Conservation (phyloP, 2,888 invertebrate species). For the Rotaria macrura region DNA sequence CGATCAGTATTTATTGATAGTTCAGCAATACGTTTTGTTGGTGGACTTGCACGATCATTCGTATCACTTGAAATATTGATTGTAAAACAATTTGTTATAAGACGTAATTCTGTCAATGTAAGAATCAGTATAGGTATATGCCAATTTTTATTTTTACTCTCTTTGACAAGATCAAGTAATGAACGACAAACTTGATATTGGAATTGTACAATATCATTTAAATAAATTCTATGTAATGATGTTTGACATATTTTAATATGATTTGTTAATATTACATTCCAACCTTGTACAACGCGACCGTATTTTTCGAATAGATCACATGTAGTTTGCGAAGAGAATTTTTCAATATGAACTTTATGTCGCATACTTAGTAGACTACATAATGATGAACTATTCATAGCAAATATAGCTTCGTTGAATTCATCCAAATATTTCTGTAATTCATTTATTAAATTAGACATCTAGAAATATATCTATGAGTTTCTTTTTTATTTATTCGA, state of each 20-base stretch:
- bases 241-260: constrained; percentile 9
- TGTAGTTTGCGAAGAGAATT: neutral
- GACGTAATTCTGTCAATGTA: neutral
- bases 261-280: neutral
- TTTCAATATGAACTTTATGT: constrained; percentile 1
- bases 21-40: neutral
- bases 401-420: neutral
- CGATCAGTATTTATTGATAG: neutral
- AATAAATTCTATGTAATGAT: neutral
- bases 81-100: neutral
- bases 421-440: constrained; percentile 10
- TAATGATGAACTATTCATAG: neutral
- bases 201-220: neutral
- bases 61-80: neutral
- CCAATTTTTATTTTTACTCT: constrained; percentile 18
- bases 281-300: constrained; percentile 16
- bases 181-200: neutral
- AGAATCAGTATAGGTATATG: neutral
- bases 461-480: neutral
- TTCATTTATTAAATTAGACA: neutral
- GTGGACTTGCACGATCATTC: neutral
- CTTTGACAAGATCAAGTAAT: neutral
- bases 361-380: neutral
- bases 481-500: neutral
- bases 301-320: constrained; percentile 4